Base-by-base conservation (phyloP, 1,140 invertebrate genomes). In the Lepidotrigona ventralis region DNA sequence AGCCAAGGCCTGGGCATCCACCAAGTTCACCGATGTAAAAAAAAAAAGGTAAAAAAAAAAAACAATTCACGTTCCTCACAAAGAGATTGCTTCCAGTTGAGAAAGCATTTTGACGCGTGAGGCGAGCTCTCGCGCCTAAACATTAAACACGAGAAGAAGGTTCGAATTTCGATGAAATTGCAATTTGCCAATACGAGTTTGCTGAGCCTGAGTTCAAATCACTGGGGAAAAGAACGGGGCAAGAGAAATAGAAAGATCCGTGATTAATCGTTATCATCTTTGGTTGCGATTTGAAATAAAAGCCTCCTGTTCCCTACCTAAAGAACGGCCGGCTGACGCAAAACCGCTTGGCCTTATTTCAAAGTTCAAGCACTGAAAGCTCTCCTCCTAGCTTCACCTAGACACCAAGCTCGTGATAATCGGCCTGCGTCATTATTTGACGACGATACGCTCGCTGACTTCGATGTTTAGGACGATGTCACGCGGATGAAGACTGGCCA, bases 291-390 rank as follows among this genome's bases (percentile, higher is more conserved):
- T 46, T 21, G 6, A 29, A 39, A 53, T 14, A 73, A 23, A 39
- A 68, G n/a, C 14, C 56, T 76, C 14, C 63, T 23, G 51, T 68
- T 46, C 63, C 69, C 63, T 26, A 17, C 15, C n/a, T 58, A 8
- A 68, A 46, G 23, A 39, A 21, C 4, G 3, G 5, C n/a, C 53
- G 14, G 33, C 39, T 58, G 80, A 81, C 73, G 73, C 73, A 77
- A 69, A 56, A 19, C 33, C n/a, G 8, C 21, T 21, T 54, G 74
- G n/a, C 64, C 80, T 82, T 69, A 53, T 82, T 77, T 82, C 73
- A 82, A 77, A 82, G 73, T 82, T 82, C 73, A 69, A 69, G 19
- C 58, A 60, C 8, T 77, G 54, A 68, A 78, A 64, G n/a, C 39
- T 39, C 19, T 1, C 33, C 19, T 0, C n/a, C 63, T 33, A 68